phyloP scores from a whole-genome alignment of 2,113 vertebrate genomes.

The Mellivora capensis region DNA sequence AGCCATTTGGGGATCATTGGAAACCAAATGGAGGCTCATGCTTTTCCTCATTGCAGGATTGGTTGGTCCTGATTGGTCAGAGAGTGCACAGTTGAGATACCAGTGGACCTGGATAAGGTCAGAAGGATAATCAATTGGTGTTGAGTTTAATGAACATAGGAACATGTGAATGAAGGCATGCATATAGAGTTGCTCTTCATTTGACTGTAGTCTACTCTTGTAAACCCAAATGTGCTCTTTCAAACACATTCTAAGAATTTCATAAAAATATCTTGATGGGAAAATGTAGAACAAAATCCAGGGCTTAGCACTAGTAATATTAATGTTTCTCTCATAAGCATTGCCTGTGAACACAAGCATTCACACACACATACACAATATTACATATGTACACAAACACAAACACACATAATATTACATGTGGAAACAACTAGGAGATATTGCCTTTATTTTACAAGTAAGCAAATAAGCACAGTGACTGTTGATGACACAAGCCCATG shows the following conservation, averaged over 20 bases:
- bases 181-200: not conserved
- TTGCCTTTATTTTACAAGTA: not conserved
- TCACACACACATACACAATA: rapidly evolving
- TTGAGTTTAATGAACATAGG: not conserved
- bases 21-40: not conserved
- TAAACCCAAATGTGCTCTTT: not conserved
- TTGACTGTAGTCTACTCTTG: not conserved
- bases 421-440: not conserved
- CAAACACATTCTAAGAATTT: not conserved
- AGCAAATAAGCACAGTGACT: not conserved
- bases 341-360: not conserved
- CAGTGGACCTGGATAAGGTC: not conserved
- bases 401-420: rapidly evolving
- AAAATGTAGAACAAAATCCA: not conserved
- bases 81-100: not conserved
- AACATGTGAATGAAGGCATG: not conserved
- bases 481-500: rapidly evolving
- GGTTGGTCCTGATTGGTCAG: not conserved
- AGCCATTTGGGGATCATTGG: not conserved
- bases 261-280: not conserved
- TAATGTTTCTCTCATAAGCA: not conserved
- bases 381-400: not conserved
- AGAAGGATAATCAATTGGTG: not conserved
- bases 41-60: not conserved
- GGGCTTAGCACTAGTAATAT: not conserved